Conservation (phyloP, 2,113 vertebrate species). For the Bungarus multicinctus region DNA sequence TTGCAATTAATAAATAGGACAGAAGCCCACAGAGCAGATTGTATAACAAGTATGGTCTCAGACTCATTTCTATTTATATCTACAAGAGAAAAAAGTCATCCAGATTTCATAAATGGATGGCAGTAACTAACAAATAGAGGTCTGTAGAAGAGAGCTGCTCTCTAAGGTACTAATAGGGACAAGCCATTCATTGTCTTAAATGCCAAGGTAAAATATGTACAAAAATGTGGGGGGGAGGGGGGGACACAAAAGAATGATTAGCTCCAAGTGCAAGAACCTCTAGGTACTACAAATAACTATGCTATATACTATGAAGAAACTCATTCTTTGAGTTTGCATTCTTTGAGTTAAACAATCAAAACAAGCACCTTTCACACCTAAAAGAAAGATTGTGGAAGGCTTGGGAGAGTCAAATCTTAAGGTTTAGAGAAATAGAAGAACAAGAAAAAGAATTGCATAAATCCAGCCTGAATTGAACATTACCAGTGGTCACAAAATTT, state of each 20-base stretch:
- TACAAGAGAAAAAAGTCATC: not conserved
- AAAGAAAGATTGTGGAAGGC: not conserved
- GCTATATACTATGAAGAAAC: not conserved
- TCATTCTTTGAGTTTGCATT: not conserved
- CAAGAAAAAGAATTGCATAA: not conserved
- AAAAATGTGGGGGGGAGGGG: not conserved
- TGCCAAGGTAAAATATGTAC: not conserved
- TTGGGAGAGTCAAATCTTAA: not conserved
- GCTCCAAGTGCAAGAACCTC: not conserved
- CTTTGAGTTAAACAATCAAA: not conserved
- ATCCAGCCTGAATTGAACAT: not conserved
- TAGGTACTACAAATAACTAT: not conserved
- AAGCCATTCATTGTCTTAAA: not conserved
- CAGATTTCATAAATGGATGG: conserved; percentile 25
- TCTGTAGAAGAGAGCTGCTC: not conserved
- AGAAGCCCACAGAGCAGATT: conserved; percentile 4
- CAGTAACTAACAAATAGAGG: not conserved
- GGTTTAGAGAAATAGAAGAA: not conserved
- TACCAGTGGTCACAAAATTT: not conserved
- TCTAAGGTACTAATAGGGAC: no score
- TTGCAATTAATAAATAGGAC: not conserved
- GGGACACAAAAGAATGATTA: not conserved
- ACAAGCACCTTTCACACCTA: not conserved
- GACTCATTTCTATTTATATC: not conserved
- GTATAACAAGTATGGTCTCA: not conserved